phyloP scores from a whole-genome alignment of 2,888 invertebrate species.

The Himalopsyche kuldschensis region DNA sequence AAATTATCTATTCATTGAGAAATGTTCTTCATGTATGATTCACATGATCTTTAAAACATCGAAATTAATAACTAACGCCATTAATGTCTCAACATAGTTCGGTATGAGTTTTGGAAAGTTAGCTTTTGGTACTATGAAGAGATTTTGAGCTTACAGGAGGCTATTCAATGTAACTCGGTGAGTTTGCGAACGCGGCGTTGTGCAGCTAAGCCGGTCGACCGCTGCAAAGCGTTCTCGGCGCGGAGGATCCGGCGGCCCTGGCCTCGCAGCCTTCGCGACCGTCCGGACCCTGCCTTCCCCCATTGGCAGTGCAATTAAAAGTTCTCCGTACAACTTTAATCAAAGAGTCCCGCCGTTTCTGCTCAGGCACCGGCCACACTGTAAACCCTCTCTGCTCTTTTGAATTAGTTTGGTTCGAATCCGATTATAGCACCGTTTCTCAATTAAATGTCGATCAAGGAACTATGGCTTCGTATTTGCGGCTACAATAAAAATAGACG shows the following conservation, averaged over 20 bases:
- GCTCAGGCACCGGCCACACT: neutral
- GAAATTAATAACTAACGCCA: too few species aligned
- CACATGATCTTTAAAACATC: too few species aligned
- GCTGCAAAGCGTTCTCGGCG: neutral
- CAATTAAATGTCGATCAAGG: neutral
- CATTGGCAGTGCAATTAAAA: conserved; percentile 17
- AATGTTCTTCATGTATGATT: too few species aligned
- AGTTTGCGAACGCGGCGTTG: neutral
- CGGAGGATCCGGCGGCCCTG: neutral
- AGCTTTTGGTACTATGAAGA: neutral
- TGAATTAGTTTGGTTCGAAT: neutral
- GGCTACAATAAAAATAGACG: too few species aligned
- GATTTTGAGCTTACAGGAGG: neutral
- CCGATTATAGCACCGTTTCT: neutral
- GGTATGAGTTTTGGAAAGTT: neutral
- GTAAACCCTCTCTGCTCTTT: neutral
- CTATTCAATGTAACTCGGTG: neutral
- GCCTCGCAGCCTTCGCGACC: neutral
- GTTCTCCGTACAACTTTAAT: conserved; percentile 23
- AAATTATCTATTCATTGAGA: too few species aligned
- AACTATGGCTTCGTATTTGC: too few species aligned
- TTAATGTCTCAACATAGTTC: too few species aligned
- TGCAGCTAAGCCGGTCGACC: neutral
- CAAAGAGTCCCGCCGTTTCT: conserved; percentile 8
- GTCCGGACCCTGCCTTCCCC: neutral